These are phyloP conservation scores for Aphis craccivora DNA, from an alignment of 1,140 invertebrate genomes.

Conservation along the genomic window DNA sequence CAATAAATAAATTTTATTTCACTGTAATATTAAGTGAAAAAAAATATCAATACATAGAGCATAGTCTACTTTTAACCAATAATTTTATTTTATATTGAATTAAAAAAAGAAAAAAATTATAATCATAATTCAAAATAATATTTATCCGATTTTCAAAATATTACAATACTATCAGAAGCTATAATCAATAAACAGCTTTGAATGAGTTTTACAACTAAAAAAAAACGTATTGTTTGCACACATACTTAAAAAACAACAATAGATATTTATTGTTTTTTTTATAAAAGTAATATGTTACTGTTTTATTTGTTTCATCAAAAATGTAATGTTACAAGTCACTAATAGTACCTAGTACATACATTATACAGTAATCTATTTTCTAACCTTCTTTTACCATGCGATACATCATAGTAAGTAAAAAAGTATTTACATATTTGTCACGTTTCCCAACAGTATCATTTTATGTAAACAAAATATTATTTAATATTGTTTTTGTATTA, in stretches of 20 bases:
- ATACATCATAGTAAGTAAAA: not conserved
- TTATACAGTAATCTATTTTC: not conserved
- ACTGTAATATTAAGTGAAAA: not conserved
- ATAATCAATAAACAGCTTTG: not conserved
- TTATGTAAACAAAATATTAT: not conserved
- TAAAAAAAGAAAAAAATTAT: not conserved
- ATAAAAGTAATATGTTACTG: not conserved
- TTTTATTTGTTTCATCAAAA: conserved; percentile 13
- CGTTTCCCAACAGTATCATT: not conserved
- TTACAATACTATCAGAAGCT: not conserved
- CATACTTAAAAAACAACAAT: not conserved
- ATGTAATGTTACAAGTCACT: not conserved
- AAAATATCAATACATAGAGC: not conserved
- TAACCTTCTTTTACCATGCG: not conserved
- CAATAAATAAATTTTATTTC: not conserved
- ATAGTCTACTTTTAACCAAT: not conserved
- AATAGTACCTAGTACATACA: conserved; percentile 5
- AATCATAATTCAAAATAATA: not conserved
- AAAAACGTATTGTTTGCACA: not conserved
- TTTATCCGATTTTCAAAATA: not conserved
- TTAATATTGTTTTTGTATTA: conserved; percentile 2
- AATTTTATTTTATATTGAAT: not conserved
- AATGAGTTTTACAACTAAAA: not conserved
- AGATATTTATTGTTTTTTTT: not conserved
- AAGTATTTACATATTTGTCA: not conserved